Evolutionary conservation across 2,888 invertebrate genomes (phyloP), one percentile per base, ranked within the genome.

Genomic region (Entomobrya multifasciata): DNA sequence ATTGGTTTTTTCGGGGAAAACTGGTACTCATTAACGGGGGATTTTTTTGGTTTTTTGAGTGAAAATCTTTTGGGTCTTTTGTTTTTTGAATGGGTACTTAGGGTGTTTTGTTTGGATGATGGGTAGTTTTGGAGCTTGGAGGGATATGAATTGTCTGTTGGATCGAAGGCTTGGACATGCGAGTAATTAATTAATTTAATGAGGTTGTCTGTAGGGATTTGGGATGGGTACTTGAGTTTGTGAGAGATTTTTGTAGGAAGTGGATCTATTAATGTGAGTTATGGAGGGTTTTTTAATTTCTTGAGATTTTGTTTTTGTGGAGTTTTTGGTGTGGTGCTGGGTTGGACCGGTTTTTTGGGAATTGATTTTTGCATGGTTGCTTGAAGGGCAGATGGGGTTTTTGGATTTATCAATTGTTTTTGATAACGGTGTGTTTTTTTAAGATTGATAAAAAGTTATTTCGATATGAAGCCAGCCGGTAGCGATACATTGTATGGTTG

Each of bases 141-240:
- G n/a, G n/a, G n/a, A n/a, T n/a, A n/a, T n/a, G n/a, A n/a, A n/a
- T n/a, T n/a, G n/a, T n/a, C n/a, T n/a, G n/a, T n/a, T n/a, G n/a
- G n/a, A n/a, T n/a, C n/a, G n/a, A n/a, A n/a, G 55, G 20, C 17
- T 55, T 20, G 49, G 15, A n/a, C 15, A 8, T 20, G 4, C 5
- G 20, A 25, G 60, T 60, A 60, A 60, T 60, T 60, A 60, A 60
- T 60, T 60, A 60, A 60, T 27, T 60, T 60, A 60, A 60, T 60
- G 60, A 60, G 60, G 60, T 60, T 60, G 60, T 60, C 60, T 27
- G 13, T 60, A 4, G 4, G 11, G 27, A 27, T 60, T 60, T 27
- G 60, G 4, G 3, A 27, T 27, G 60, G 10, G 15, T 60, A 60
- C 60, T 60, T 60, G 60, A 60, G 27, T 27, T 27, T 60, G 27